A percentile compares a stretch with the other conserved stretches of the same genome.
Conservation (phyloP, 2,888 invertebrate genomes). For the Eristalis arbustorum region DNA sequence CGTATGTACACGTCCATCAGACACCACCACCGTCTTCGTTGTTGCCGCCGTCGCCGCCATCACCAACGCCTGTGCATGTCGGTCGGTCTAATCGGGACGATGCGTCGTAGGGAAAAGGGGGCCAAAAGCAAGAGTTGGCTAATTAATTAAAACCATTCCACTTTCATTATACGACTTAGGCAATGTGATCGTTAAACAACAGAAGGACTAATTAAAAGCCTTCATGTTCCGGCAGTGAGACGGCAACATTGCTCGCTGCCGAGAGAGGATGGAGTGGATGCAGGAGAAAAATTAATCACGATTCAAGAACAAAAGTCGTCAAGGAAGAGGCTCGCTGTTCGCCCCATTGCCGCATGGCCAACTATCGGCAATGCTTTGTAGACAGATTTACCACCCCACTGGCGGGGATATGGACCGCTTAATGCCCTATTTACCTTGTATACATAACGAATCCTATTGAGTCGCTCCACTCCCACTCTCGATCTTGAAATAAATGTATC, state of each 20-base stretch:
- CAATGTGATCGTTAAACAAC: slow-evolving; percentile 64
- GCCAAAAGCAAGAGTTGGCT: slow-evolving; percentile 71
- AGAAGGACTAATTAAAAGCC: slow-evolving; percentile 65
- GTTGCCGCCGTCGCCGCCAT: background rate
- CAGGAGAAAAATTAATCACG: slow-evolving; percentile 59
- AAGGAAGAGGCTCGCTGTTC: slow-evolving; percentile 27
- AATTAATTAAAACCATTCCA: slow-evolving; percentile 78
- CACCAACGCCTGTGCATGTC: background rate
- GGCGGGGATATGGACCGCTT: slow-evolving; percentile 10
- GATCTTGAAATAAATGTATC: slow-evolving; percentile 41
- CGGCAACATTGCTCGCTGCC: background rate
- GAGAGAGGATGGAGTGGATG: background rate
- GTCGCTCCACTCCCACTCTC: background rate
- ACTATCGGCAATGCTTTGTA: slow-evolving; percentile 8
- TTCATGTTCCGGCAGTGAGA: slow-evolving; percentile 33
- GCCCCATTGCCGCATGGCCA: background rate
- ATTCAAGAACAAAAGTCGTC: slow-evolving; percentile 62
- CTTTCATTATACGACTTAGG: slow-evolving; percentile 61
- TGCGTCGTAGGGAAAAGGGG: slow-evolving; percentile 14
- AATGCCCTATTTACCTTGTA: slow-evolving; percentile 28
- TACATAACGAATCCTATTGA: slow-evolving; percentile 49
- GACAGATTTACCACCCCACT: slow-evolving; percentile 5
- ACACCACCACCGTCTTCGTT: background rate
- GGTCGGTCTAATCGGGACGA: background rate
- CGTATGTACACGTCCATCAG: background rate